Evolutionary conservation across 1,140 invertebrate genomes (phyloP).

Genomic region (Hyles vespertilio): DNA sequence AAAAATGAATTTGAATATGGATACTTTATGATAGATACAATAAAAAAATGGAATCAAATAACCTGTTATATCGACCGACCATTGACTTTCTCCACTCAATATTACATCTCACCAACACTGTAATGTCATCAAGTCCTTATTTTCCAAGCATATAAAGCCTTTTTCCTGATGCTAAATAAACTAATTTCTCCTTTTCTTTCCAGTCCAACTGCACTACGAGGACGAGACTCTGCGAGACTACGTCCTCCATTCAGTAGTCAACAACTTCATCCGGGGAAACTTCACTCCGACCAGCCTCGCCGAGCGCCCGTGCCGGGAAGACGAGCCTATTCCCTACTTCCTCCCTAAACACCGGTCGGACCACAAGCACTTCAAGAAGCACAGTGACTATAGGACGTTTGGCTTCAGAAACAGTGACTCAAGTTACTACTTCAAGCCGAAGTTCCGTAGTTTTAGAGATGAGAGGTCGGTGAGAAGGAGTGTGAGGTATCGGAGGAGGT

Average conservation of each 20-base stretch:
- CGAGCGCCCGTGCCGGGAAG: conserved; percentile 51
- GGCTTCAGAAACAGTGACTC: conserved; percentile 9
- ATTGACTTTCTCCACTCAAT: no score
- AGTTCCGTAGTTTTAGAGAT: conserved; percentile 36
- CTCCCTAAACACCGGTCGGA: conserved; percentile 46
- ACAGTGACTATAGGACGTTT: conserved; percentile 41
- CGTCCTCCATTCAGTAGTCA: conserved; percentile 53
- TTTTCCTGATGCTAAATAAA: neutral
- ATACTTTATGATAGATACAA: no score
- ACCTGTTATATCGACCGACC: no score
- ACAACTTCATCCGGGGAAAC: conserved; percentile 51
- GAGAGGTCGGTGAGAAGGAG: conserved; percentile 39
- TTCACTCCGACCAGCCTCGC: conserved; percentile 57
- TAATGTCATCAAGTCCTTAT: no score
- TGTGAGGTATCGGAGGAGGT: conserved; percentile 37
- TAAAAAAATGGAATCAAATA: no score
- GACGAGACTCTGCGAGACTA: conserved; percentile 50
- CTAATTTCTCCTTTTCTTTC: conserved; percentile 20
- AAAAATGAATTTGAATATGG: no score
- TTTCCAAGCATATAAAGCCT: no score
- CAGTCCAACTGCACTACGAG: conserved; percentile 58
- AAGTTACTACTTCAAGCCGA: conserved; percentile 54
- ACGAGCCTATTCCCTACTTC: conserved; percentile 52
- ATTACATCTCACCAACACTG: no score
- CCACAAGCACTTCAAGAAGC: conserved; percentile 27